Evolutionary conservation across 2,797 vertebrate species (phyloP).

Genomic region (Cygnus olor): DNA sequence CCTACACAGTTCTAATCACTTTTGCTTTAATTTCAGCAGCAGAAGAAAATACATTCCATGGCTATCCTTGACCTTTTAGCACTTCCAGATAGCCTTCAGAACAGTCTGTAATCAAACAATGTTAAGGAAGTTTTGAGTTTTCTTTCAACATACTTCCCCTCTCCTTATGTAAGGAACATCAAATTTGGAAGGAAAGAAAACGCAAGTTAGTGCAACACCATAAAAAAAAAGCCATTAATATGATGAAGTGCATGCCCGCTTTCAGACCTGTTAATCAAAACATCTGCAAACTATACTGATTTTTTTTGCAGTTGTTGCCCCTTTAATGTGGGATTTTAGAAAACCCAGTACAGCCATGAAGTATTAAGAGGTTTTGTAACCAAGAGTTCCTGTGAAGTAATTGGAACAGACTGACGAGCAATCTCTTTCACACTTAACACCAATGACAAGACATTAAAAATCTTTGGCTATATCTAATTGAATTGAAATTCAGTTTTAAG

Average conservation of each 20-base stretch:
- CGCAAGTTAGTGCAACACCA: background rate
- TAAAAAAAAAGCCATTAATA: background rate
- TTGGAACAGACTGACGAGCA: background rate
- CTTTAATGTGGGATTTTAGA: background rate
- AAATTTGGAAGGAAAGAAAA: background rate
- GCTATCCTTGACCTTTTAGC: background rate
- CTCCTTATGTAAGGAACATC: background rate
- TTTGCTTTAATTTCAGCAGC: constrained; percentile 26
- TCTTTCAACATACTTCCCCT: background rate
- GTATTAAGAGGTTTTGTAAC: background rate
- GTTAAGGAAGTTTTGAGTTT: background rate
- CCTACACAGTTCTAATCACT: background rate
- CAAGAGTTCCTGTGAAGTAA: background rate
- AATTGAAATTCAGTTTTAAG: background rate
- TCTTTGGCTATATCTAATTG: background rate
- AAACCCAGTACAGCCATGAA: background rate
- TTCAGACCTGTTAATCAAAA: background rate
- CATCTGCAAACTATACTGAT: background rate
- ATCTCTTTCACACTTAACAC: background rate
- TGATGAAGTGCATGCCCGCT: background rate
- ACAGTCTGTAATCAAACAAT: background rate
- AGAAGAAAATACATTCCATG: background rate
- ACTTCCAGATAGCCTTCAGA: background rate
- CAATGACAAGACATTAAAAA: background rate
- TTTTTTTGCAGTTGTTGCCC: background rate